These are phyloP conservation scores for Seriola rivoliana DNA, from an alignment of 2,113 vertebrate genomes.

Conservation along the genomic window DNA sequence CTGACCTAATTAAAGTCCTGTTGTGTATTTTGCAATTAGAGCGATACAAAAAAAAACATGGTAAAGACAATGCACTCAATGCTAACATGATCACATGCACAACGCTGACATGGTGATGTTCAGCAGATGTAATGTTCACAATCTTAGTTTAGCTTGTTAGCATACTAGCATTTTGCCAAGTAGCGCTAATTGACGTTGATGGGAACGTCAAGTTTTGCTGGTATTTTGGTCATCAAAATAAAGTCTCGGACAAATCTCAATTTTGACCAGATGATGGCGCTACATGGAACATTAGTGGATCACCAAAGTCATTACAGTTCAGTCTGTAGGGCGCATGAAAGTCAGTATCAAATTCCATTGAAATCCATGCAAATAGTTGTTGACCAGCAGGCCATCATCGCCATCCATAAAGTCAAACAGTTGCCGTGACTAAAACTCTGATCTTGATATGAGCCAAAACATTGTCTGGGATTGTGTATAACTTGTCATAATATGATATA, in stretches of 20 bases:
- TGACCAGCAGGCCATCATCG: too few relatives aligned
- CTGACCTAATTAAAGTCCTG: not conserved
- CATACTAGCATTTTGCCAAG: not conserved
- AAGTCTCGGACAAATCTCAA: not conserved
- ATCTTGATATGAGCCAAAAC: too few relatives aligned
- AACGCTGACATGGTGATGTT: not conserved
- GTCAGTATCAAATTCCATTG: not conserved
- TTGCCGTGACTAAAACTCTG: not conserved
- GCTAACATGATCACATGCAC: not conserved
- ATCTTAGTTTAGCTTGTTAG: not conserved
- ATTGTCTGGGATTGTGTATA: not conserved
- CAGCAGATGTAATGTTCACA: not conserved
- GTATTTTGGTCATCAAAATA: not conserved
- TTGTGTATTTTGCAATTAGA: not conserved
- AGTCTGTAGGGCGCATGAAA: not conserved
- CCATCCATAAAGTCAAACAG: not conserved
- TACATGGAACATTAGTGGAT: not conserved
- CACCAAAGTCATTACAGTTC: not conserved
- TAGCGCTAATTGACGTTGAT: not conserved
- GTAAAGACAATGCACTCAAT: not conserved
- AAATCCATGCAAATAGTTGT: not conserved
- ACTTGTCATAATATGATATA: not conserved
- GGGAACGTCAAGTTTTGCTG: not conserved
- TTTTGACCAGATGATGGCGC: not conserved
- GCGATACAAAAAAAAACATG: not conserved